A percentile compares a stretch with the other conserved stretches of the same genome.
Conservation (phyloP, 1,140 invertebrate species). For the Subanguina moxae region DNA sequence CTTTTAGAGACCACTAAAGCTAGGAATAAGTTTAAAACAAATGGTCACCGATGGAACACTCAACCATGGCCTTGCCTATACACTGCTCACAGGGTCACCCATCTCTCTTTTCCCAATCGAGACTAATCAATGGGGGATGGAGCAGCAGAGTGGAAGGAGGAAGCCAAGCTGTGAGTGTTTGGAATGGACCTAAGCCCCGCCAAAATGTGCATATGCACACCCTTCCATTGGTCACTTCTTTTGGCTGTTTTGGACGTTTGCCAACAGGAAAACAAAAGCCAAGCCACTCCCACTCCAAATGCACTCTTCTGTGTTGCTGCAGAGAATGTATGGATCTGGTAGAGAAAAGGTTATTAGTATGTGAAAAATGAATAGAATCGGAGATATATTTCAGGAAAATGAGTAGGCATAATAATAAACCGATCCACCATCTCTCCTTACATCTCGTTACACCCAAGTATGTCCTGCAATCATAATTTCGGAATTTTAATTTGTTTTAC, state of each 20-base stretch:
- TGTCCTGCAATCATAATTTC: too few relatives aligned
- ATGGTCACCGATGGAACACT: neutral
- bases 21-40: too few relatives aligned
- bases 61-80: neutral
- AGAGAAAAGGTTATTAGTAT: neutral
- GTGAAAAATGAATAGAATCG: too few relatives aligned
- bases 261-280: neutral
- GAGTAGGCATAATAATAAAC: too few relatives aligned
- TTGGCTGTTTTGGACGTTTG: neutral
- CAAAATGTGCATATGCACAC: neutral
- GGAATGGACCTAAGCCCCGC: neutral
- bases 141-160: neutral
- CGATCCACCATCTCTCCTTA: too few relatives aligned
- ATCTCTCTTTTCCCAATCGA: neutral
- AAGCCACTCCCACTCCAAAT: neutral
- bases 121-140: neutral
- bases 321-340: neutral
- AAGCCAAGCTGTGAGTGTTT: conserved; percentile 1
- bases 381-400: too few relatives aligned
- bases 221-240: neutral
- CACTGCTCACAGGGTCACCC: neutral
- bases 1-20: neutral
- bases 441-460: too few relatives aligned
- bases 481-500: too few relatives aligned
- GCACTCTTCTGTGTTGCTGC: neutral